Conservation (phyloP, 2,113 vertebrate species). For the Laticauda colubrina region DNA sequence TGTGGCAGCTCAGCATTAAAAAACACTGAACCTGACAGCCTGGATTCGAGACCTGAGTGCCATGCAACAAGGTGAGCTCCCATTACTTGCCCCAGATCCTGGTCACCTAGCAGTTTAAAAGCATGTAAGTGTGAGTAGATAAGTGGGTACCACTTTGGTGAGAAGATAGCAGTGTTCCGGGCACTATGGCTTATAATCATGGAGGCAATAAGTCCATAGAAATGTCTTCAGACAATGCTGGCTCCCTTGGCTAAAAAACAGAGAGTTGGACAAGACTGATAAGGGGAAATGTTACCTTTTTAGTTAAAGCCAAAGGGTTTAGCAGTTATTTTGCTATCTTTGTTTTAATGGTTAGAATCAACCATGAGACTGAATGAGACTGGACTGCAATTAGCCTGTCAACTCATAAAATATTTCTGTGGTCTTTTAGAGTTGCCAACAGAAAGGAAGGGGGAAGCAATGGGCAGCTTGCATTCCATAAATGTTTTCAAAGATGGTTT, state of each 20-base stretch:
- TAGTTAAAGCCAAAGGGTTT: too few relatives aligned
- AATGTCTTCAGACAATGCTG: not conserved
- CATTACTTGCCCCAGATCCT: not conserved
- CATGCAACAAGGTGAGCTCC: not conserved
- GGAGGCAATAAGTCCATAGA: not conserved
- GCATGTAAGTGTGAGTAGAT: not conserved
- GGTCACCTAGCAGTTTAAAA: not conserved
- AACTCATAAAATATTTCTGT: too few relatives aligned
- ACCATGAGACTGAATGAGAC: not conserved
- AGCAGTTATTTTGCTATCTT: not conserved
- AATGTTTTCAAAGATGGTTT: too few relatives aligned
- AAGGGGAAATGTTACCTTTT: too few relatives aligned
- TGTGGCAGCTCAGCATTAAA: too few relatives aligned
- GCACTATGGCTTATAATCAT: not conserved
- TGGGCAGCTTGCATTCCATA: too few relatives aligned
- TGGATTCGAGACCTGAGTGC: not conserved
- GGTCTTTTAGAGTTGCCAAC: too few relatives aligned
- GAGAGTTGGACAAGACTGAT: not conserved
- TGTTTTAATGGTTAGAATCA: not conserved
- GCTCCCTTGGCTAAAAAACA: not conserved
- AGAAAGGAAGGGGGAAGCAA: too few relatives aligned
- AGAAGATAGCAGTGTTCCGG: not conserved
- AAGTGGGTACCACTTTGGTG: not conserved
- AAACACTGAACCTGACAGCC: not conserved
- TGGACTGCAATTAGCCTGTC: conserved; percentile 13